Evolutionary conservation across 2,113 vertebrate species (phyloP).

Genomic region (Pan troglodytes): NHGRI_mPanTro3-v2.1_pri NC_072411.2:109174501-109175000

Average conservation of each 20-base stretch:
- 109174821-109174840: too few species aligned
- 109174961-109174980: neutral
- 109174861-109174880: too few species aligned
- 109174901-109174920: too few species aligned
- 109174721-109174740: neutral
- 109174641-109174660: too few species aligned
- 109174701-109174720: constrained; percentile 7
- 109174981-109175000: neutral
- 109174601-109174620: neutral
- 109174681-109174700: neutral
- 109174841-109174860: neutral
- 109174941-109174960: neutral
- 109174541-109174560: neutral
- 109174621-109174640: neutral
- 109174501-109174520: too few species aligned
- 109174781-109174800: neutral
- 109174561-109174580: neutral
- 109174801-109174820: neutral
- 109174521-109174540: neutral
- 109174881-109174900: too few species aligned
- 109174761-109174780: neutral
- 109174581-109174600: neutral
- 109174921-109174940: neutral
- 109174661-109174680: neutral
- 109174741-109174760: neutral